Conservation (phyloP, 2,113 vertebrate genomes). For the Toxostoma redivivum region DNA sequence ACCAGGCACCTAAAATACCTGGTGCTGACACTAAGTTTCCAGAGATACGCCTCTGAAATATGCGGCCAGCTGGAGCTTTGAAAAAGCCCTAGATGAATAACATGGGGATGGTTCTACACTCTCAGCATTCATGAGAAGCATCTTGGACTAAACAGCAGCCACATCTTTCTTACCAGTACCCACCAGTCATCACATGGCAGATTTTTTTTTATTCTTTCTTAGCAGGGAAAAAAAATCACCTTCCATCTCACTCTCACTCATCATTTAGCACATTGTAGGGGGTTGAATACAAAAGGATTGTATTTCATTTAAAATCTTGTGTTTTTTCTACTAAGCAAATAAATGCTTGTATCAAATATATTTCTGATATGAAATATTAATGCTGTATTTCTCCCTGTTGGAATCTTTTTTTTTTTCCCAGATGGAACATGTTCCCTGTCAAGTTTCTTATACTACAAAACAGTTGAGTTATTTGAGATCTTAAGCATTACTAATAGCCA, state of each 20-base stretch:
- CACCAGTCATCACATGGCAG: background rate
- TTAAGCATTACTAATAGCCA: background rate
- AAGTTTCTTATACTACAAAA: conserved; percentile 26
- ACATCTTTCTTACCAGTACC: background rate
- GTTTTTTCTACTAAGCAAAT: background rate
- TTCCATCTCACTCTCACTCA: background rate
- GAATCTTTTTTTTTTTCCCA: background rate
- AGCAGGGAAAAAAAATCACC: background rate
- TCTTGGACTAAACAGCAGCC: background rate
- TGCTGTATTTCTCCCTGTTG: background rate
- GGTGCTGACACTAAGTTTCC: background rate
- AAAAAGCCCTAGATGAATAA: background rate
- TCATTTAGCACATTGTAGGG: background rate
- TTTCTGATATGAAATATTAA: background rate
- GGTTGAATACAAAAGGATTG: background rate
- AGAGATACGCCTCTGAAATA: background rate
- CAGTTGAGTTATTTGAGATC: conserved; percentile 38
- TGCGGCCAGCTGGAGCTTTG: background rate
- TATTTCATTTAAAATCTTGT: background rate
- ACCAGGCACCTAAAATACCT: background rate
- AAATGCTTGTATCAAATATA: background rate
- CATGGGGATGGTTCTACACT: background rate
- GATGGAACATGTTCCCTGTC: background rate
- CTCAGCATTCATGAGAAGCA: background rate
- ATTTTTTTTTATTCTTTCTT: background rate